phyloP scores from a whole-genome alignment of 2,888 invertebrate genomes.

The Cinara cedri region DNA sequence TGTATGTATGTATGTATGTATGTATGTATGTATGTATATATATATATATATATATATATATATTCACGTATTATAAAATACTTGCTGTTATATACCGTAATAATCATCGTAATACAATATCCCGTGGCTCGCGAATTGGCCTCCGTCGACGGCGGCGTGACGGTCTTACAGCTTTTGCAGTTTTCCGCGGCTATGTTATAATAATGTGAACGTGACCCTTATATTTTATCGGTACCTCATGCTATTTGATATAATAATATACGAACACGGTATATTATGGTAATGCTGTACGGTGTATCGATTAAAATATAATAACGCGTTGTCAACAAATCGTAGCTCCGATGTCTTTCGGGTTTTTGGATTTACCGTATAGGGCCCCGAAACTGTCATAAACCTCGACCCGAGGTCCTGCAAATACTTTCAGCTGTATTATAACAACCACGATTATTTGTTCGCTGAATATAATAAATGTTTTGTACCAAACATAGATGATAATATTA shows the following conservation, averaged over 20 bases:
- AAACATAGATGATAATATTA: slow-evolving; percentile 34
- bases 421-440: neutral
- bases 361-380: neutral
- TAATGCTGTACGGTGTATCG: neutral
- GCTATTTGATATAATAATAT: too few relatives aligned
- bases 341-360: too few relatives aligned
- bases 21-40: too few relatives aligned
- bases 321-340: neutral
- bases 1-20: too few relatives aligned
- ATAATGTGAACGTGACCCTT: too few relatives aligned
- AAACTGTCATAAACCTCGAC: slow-evolving; percentile 27
- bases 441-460: neutral
- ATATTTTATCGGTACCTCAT: too few relatives aligned
- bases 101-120: slow-evolving; percentile 6
- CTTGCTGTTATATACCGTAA: too few relatives aligned
- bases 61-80: too few relatives aligned
- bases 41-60: too few relatives aligned
- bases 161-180: too few relatives aligned
- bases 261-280: neutral
- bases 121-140: slow-evolving; percentile 19
- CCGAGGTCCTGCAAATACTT: neutral
- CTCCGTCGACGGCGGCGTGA: too few relatives aligned
- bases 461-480: slow-evolving; percentile 22
- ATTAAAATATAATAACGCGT: neutral
- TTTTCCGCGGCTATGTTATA: too few relatives aligned